These are phyloP conservation scores for Protomyctophum bolini DNA, from an alignment of 2,113 vertebrate genomes.

Conservation along the genomic window DNA sequence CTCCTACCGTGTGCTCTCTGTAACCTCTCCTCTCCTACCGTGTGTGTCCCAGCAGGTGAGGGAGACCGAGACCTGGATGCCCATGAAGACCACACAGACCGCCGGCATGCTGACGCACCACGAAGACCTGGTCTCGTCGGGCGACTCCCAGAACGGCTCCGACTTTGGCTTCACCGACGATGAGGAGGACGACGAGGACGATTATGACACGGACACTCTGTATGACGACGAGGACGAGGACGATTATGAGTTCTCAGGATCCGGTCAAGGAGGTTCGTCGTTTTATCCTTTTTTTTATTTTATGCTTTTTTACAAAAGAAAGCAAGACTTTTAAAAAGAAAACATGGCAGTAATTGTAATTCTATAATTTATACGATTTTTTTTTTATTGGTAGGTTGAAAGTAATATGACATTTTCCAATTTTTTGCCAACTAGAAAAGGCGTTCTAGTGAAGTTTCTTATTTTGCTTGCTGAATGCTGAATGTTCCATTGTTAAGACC, in stretches of 20 bases:
- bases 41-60: slow-evolving; percentile 72
- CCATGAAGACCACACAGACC: slow-evolving; percentile 59
- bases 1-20: not conserved
- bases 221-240: slow-evolving; percentile 55
- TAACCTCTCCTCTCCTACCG: slow-evolving; percentile 1
- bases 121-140: slow-evolving; percentile 54
- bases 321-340: too few relatives aligned
- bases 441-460: too few relatives aligned
- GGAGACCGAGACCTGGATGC: slow-evolving; percentile 83
- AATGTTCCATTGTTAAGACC: too few relatives aligned
- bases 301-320: too few relatives aligned
- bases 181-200: slow-evolving; percentile 48
- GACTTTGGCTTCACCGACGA: slow-evolving; percentile 68
- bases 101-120: not conserved
- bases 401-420: too few relatives aligned
- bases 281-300: fast-evolving
- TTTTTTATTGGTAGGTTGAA: too few relatives aligned
- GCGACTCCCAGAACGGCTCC: slow-evolving; percentile 47
- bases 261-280: slow-evolving; percentile 82
- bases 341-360: too few relatives aligned
- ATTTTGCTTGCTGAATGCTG: too few relatives aligned
- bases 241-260: slow-evolving; percentile 83
- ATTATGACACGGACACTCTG: slow-evolving; percentile 15
- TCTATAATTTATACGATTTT: too few relatives aligned
- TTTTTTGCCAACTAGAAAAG: too few relatives aligned